These are phyloP conservation scores for Ethmia dodecea DNA, from an alignment of 2,888 invertebrate genomes.

Conservation along the genomic window DNA sequence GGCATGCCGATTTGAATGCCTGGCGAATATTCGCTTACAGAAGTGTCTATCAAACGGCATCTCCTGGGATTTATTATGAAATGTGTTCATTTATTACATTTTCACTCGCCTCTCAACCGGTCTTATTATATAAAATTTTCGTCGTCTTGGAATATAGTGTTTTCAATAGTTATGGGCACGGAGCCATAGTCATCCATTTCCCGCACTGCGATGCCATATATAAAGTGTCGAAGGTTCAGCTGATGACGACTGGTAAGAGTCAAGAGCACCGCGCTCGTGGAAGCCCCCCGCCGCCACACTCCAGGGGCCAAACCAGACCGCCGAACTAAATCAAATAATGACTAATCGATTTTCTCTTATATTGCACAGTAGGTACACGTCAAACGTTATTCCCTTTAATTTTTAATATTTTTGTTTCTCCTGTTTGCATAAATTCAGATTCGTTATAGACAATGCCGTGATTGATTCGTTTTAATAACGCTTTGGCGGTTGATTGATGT, in stretches of 20 bases:
- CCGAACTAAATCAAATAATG: constrained; percentile 78
- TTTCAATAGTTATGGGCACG: constrained; percentile 14
- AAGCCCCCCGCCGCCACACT: constrained; percentile 62
- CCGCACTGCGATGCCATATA: constrained; percentile 49
- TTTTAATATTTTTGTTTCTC: constrained; percentile 63
- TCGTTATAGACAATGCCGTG: constrained; percentile 71
- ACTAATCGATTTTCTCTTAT: constrained; percentile 75
- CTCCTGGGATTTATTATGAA: too few relatives aligned
- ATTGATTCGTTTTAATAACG: constrained; percentile 73
- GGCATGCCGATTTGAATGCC: constrained; percentile 49
- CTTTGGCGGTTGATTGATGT: constrained; percentile 70
- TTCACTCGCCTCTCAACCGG: too few relatives aligned
- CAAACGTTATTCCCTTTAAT: constrained; percentile 73
- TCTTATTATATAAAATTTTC: too few relatives aligned
- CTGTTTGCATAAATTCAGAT: constrained; percentile 70
- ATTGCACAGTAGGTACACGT: constrained; percentile 78
- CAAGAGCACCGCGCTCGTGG: constrained; percentile 55
- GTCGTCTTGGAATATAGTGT: too few relatives aligned
- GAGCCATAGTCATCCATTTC: constrained; percentile 44
- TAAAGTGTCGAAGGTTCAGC: constrained; percentile 68
- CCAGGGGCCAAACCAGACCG: constrained; percentile 60
- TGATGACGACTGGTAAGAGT: constrained; percentile 61
- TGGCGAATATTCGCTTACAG: constrained; percentile 27
- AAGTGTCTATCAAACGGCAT: constrained; percentile 39
- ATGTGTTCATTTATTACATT: too few relatives aligned